Conservation (phyloP, 2,888 invertebrate genomes). For the Brenthis hecate region DNA sequence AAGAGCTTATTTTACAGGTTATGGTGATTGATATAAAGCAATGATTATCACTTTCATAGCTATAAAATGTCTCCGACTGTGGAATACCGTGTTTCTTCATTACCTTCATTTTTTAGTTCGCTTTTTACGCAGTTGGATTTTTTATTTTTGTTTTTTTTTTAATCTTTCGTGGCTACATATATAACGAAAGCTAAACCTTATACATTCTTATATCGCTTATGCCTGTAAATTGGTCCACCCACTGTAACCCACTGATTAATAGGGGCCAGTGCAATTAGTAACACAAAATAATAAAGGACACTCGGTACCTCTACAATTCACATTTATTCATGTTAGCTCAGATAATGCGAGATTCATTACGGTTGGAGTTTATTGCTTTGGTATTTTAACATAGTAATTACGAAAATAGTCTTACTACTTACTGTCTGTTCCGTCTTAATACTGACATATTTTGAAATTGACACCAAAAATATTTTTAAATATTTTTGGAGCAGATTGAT, state of each 20-base stretch:
- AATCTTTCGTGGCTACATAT: too few relatives aligned
- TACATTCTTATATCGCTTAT: background rate
- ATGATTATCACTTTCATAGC: too few relatives aligned
- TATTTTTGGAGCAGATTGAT: too few relatives aligned
- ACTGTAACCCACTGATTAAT: slow-evolving; percentile 28
- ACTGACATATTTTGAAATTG: background rate
- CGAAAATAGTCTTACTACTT: background rate
- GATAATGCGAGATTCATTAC: slow-evolving; percentile 29
- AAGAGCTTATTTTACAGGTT: too few relatives aligned
- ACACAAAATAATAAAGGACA: slow-evolving; percentile 36
- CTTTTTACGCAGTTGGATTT: too few relatives aligned
- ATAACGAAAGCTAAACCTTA: too few relatives aligned
- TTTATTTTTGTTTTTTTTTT: too few relatives aligned
- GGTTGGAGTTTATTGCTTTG: background rate
- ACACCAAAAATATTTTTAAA: background rate
- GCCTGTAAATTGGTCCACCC: slow-evolving; percentile 5
- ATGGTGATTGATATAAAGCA: too few relatives aligned
- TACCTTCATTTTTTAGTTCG: too few relatives aligned
- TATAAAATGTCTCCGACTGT: too few relatives aligned
- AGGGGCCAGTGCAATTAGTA: slow-evolving; percentile 35
- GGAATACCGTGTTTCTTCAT: too few relatives aligned
- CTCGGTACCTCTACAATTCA: slow-evolving; percentile 19
- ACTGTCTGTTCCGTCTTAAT: too few relatives aligned
- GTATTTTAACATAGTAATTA: background rate
- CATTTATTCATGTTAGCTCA: slow-evolving; percentile 27